Conservation (phyloP, 2,113 vertebrate species). For the Salminus brasiliensis region DNA sequence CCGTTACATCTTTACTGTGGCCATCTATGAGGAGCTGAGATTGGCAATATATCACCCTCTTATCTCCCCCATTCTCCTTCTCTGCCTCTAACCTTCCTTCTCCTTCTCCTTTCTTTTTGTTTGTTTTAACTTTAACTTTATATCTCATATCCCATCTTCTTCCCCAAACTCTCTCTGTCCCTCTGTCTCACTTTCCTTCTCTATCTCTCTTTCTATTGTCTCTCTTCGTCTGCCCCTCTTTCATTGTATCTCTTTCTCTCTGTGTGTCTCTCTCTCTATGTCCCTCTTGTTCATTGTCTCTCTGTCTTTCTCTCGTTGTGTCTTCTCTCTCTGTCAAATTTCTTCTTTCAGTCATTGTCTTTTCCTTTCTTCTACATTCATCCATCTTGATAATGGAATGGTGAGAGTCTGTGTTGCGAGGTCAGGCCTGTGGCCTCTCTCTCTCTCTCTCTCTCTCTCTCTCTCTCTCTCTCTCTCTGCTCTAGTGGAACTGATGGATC, state of each 20-base stretch:
- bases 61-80: slow-evolving; percentile 27
- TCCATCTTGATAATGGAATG: slow-evolving; percentile 30
- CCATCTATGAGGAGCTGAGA: slow-evolving; percentile 13
- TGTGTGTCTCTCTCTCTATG: too few species aligned
- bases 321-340: not conserved
- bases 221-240: too few species aligned
- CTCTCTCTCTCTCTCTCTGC: not conserved
- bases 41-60: slow-evolving; percentile 44
- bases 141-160: not conserved
- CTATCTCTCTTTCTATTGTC: too few species aligned
- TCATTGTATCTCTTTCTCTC: too few species aligned
- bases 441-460: not conserved
- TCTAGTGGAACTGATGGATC: slow-evolving; percentile 38
- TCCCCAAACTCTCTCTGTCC: not conserved
- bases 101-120: not conserved
- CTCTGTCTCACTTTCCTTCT: too few species aligned
- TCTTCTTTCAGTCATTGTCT: not conserved
- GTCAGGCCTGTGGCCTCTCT: slow-evolving; percentile 14
- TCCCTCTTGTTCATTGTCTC: too few species aligned
- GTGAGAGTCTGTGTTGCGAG: not conserved
- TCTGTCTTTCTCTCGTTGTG: not conserved
- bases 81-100: slow-evolving; percentile 7
- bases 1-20: slow-evolving; percentile 23
- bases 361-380: not conserved
- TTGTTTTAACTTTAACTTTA: not conserved